These are phyloP conservation scores for Andrena marginata DNA, from an alignment of 2,888 invertebrate genomes.

Conservation along the genomic window DNA sequence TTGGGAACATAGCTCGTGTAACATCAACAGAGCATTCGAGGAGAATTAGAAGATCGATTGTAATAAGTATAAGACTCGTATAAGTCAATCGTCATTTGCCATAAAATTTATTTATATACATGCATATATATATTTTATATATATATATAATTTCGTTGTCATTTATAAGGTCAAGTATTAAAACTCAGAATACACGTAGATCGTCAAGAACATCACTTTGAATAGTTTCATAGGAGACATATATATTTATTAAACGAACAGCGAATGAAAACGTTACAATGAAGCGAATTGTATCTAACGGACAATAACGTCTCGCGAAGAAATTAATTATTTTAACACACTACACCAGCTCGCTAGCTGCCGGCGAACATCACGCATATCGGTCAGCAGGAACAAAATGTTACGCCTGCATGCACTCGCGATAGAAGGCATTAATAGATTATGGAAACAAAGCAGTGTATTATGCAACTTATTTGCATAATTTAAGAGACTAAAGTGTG, in stretches of 20 bases:
- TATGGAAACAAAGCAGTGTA: not conserved
- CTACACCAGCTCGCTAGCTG: conserved; percentile 37
- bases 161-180: not conserved
- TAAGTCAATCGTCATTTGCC: conserved; percentile 31
- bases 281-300: conserved; percentile 11
- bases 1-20: not conserved
- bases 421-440: not conserved
- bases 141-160: conserved; percentile 14
- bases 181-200: not conserved
- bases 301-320: conserved; percentile 5
- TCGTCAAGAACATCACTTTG: not conserved
- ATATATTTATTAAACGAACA: not conserved
- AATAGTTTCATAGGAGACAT: not conserved
- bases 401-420: not conserved
- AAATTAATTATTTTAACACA: not conserved
- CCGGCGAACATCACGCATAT: conserved; percentile 20
- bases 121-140: conserved; percentile 14
- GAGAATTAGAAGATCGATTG: conserved; percentile 10
- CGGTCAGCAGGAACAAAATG: conserved; percentile 7
- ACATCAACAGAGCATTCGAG: not conserved
- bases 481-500: not conserved
- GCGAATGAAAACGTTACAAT: not conserved
- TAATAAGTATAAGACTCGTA: conserved; percentile 21
- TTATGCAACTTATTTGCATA: not conserved
- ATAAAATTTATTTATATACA: conserved; percentile 43